Evolutionary conservation across 2,797 vertebrate genomes (phyloP), one percentile per base, ranked within the genome.

Genomic region (Trichosurus vulpecula): DNA sequence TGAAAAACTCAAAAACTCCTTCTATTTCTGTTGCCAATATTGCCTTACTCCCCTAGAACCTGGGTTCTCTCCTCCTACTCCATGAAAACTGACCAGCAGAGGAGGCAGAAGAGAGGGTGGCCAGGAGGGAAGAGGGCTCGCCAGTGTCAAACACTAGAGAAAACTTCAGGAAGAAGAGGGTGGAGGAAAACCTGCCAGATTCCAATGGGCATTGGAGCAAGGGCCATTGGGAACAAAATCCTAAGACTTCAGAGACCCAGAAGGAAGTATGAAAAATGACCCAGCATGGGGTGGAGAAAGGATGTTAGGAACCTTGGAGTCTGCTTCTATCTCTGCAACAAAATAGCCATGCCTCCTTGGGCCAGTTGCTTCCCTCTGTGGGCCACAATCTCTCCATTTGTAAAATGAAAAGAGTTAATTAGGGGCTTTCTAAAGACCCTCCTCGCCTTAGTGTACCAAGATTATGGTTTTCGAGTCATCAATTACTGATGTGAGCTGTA

Each of bases 1-100:
- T 95, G 53, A 94, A 91, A 95, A n/a, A 92, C 25, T 35, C 8
- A 53, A 91, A 95, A n/a, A 92, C 25, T 35, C 8, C 53, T 30
- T 92, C 47, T 92, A 66, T 92, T 53, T 9, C 74, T 12, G 52
- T 93, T 81, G 92, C 47, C 95, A 91, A 90, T 91, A 74, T 95
- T 94, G 90, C 11, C 87, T 96, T 94, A 91, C 8, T 47, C 41
- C 74, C 41, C 74, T 87, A 27, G 41, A 81, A 87, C 27, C 74
- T 5, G 51, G 22, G 9, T 51, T 87, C 41, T 47, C 41, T 87
- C 22, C 41, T 81, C 74, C 22, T 51, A 87, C 74, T 51, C 74
- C 8, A 12, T 87, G 41, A 27, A 87, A 51, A 87, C 3, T 27
- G 74, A 47, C 41, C 74, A 47, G 27, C 41, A 51, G 74, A 27